phyloP scores from a whole-genome alignment of 2,113 vertebrate genomes.

The Otocyon megalotis region DNA sequence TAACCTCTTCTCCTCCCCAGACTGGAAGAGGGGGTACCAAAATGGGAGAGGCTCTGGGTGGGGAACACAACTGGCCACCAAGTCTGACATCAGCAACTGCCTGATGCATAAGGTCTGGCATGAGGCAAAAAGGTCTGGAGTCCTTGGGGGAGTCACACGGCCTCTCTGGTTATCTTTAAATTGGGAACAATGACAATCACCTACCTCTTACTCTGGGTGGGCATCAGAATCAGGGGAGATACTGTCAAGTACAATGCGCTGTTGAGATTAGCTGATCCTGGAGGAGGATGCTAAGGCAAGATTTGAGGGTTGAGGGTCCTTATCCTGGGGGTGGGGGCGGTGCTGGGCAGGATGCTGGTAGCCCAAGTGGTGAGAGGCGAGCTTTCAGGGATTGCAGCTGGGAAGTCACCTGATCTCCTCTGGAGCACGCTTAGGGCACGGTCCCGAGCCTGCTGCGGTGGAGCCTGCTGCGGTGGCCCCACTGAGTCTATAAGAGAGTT shows the following conservation, averaged over 20 bases:
- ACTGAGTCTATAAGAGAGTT: background rate
- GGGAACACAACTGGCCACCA: background rate
- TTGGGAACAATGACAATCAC: background rate
- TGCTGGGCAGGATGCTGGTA: background rate
- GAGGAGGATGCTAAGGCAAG: background rate
- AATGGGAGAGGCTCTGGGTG: background rate
- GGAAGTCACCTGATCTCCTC: background rate
- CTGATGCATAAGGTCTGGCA: background rate
- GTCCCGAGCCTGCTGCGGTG: fast-evolving
- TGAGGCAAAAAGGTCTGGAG: background rate
- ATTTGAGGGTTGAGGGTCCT: background rate
- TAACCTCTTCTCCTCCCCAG: background rate
- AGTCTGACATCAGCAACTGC: background rate
- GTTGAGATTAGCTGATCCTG: background rate
- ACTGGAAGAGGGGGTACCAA: background rate
- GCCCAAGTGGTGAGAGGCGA: fast-evolving
- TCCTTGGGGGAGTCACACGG: background rate
- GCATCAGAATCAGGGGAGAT: background rate
- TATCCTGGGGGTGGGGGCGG: background rate
- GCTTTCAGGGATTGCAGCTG: background rate
- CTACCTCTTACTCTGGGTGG: background rate
- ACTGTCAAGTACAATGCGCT: background rate
- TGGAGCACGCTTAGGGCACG: background rate
- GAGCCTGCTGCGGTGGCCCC: background rate
- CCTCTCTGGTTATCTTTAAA: background rate